Evolutionary conservation across 2,888 invertebrate species (phyloP), one percentile per base, ranked within the genome.

Genomic region (Limnephilus lunatus): DNA sequence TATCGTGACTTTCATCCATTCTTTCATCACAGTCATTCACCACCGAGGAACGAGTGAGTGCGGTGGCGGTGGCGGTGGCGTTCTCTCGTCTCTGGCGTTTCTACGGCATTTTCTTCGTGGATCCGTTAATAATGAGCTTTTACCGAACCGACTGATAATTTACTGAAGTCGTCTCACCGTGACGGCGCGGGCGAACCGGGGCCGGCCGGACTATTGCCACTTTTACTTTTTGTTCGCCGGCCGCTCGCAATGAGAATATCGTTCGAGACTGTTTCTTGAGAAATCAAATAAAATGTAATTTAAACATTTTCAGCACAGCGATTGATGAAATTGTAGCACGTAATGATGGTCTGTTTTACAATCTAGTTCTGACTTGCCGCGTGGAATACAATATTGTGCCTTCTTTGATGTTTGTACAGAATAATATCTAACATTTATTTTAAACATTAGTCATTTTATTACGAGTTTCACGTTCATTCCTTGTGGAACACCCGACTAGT

Each of bases 111-210:
- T 89, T 39, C 88, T 31, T 89, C 88, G 39, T 39, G 88, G 88
- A 89, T 35, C 68, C 88, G n/a, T 68, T 68, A 68, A 68, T 68
- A n/a, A 89, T 80, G 68, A 89, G 88, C 88, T 89, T 89, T 89
- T 89, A 80, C 88, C 68, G 25, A 89, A 80, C 25, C 25, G n/a
- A 68, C 25, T 35, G 35, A 89, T 89, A 89, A 89, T 89, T 89
- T 80, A 35, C 81, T 2, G 32, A n/a, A 89, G 39, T 35, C 88
- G 35, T 7, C 39, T 81, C 80, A n/a, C n/a, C 88, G 88, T 89
- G 80, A 89, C 88, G 87, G 68, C 19, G 35, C 39, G 81, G 87
- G 68, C 19, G 30, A 32, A 39, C 44, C 39, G 39, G 14, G 86
- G 44, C 86, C 86, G 86, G n/a, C 30, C 86, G 44, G 86, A 86